Percentiles rank a stretch among this genome's conserved stretches.
These are phyloP conservation scores for Paratrypauchen microcephalus DNA, from an alignment of 2,797 vertebrate species.

Conservation along the genomic window DNA sequence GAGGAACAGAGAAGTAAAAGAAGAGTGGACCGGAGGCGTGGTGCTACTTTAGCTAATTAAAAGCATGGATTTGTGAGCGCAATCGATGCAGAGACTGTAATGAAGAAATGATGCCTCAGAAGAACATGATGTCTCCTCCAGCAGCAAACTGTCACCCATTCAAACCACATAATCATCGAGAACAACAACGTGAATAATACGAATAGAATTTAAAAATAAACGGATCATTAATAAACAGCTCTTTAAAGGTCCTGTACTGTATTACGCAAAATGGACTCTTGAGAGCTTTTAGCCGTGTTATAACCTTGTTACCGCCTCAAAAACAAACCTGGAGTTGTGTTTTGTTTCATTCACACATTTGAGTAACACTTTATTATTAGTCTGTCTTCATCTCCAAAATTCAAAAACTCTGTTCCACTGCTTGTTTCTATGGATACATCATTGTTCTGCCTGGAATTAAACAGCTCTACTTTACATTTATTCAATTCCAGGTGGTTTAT, in stretches of 20 bases:
- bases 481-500: too few species aligned
- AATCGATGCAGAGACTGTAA: conserved; percentile 45
- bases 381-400: too few species aligned
- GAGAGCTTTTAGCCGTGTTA: too few species aligned
- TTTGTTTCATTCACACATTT: too few species aligned
- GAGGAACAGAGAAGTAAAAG: conserved; percentile 2
- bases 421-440: too few species aligned
- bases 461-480: too few species aligned
- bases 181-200: conserved; percentile 24
- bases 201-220: conserved; percentile 13
- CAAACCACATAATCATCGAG: conserved; percentile 17
- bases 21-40: conserved; percentile 9
- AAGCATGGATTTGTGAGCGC: conserved; percentile 23
- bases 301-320: too few species aligned
- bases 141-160: neutral
- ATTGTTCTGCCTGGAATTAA: too few species aligned
- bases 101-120: conserved; percentile 30
- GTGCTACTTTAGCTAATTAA: conserved; percentile 48
- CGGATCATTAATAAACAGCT: neutral
- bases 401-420: too few species aligned
- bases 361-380: too few species aligned
- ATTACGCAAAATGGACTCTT: too few species aligned
- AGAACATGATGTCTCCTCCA: conserved; percentile 12
- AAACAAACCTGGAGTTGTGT: too few species aligned
- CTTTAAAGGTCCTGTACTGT: neutral